Percentiles rank a stretch among this genome's conserved stretches.
phyloP scores from a whole-genome alignment of 53 echinoderm and acorn worm genomes.

The Echinometra lucunter region DNA sequence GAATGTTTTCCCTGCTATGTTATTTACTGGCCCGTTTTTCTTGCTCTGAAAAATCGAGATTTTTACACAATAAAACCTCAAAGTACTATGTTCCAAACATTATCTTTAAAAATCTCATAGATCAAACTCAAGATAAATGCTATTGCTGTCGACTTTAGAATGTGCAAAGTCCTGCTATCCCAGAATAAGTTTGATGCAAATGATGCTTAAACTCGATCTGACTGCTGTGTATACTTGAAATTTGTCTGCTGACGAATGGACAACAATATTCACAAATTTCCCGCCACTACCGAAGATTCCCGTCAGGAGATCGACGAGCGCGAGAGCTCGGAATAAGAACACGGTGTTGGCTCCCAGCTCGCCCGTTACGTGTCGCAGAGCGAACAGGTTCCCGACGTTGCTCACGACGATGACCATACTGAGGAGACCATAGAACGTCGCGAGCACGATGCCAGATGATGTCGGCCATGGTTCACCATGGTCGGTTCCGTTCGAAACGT shows the following conservation, averaged over 20 bases:
- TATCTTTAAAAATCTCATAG: no score
- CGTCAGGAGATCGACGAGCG: conserved; percentile 28
- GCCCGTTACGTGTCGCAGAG: conserved; percentile 21
- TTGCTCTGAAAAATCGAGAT: no score
- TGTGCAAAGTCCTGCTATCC: no score
- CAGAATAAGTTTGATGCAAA: conserved; percentile 37
- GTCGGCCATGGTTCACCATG: conserved; percentile 15
- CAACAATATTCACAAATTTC: background rate
- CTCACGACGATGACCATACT: conserved; percentile 40
- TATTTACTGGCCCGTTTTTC: no score
- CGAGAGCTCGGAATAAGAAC: conserved; percentile 26
- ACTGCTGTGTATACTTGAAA: background rate
- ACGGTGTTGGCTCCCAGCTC: conserved; percentile 55
- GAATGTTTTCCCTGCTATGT: no score
- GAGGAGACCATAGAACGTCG: conserved; percentile 14
- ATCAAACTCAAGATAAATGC: no score
- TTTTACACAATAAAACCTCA: no score
- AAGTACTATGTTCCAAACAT: no score
- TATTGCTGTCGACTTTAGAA: no score
- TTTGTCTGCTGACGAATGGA: background rate
- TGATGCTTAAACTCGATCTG: background rate
- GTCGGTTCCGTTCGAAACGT: background rate
- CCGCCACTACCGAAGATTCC: conserved; percentile 56
- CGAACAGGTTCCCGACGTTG: conserved; percentile 30
- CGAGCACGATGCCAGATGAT: background rate